Base-by-base conservation (phyloP, 2,888 invertebrate genomes). In the Ectemnius lituratus region DNA sequence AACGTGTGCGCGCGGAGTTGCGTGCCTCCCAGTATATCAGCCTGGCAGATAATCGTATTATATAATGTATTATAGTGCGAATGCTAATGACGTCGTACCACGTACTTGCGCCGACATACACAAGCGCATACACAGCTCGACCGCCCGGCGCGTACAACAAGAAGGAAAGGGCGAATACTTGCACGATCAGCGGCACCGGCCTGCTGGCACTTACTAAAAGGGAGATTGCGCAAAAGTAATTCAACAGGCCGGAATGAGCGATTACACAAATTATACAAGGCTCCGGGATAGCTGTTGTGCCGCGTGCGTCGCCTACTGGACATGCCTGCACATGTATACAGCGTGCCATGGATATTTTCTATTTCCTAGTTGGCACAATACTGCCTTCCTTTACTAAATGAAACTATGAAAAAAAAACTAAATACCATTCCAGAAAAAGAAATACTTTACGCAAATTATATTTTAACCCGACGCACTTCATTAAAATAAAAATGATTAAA, bases 221-320 rank as follows among this genome's bases (percentile, higher is more conserved):
- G n/a, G 56, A 56, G 56, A 56, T 56, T 18, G 23, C 58, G 58
- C 14, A 14, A 14, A 27, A 20, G 23, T 20, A 16, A 16, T 58
- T 58, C 27, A 58, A 58, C 28, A 60, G 28, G n/a, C 37, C 37
- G 60, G n/a, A 37, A n/a, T 60, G 28, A 60, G 28, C 28, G n/a
- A n/a, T 28, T 28, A 37, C 14, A 60, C 60, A 37, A 60, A 60
- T 60, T 37, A 28, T 37, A 16, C 28, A 14, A 28, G 16, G 60
- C 28, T 27, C n/a, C 1, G n/a, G 52, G 16, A 14, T 52, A 13
- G 8, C n/a, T 37, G 37, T 37, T 37, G 8, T 37, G 37, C 37
- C 37, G 37, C 37, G 37, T 37, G 37, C 37, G 37, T 37, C 37
- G 37, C 37, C 37, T 37, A 37, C 37, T 37, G 37, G 37, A 37